These are phyloP conservation scores for Arbacia lixula DNA, from an alignment of 53 echinoderm and acorn worm genomes.

Conservation along the genomic window DNA sequence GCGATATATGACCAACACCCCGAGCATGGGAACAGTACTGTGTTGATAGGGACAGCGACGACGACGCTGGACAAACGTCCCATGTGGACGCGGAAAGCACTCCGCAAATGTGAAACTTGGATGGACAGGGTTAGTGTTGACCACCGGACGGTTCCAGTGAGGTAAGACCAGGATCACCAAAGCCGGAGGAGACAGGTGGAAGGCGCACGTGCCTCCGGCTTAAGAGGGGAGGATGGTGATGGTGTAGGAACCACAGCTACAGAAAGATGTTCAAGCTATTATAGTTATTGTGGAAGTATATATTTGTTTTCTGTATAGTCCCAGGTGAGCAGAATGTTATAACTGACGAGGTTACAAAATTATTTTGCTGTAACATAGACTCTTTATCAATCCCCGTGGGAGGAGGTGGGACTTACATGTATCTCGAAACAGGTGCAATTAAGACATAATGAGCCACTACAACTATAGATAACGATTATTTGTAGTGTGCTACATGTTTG, in stretches of 20 bases:
- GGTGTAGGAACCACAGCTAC: too few relatives aligned
- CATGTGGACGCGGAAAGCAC: conserved; percentile 1
- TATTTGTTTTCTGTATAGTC: conserved; percentile 21
- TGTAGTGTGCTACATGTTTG: conserved; percentile 60
- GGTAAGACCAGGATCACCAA: conserved; percentile 28
- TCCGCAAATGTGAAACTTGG: conserved; percentile 13
- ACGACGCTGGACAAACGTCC: background rate
- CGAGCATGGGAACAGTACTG: background rate
- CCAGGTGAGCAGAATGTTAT: too few relatives aligned
- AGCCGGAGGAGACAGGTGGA: background rate
- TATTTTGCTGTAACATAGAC: too few relatives aligned
- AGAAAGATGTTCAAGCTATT: too few relatives aligned
- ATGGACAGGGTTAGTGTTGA: conserved; percentile 31
- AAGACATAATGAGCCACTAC: conserved; percentile 58
- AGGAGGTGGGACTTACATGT: conserved; percentile 26
- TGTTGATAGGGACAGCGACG: background rate
- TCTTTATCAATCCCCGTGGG: too few relatives aligned
- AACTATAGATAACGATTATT: conserved; percentile 10
- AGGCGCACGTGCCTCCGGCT: background rate
- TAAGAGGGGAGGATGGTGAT: background rate
- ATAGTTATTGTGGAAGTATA: too few relatives aligned
- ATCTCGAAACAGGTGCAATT: conserved; percentile 58
- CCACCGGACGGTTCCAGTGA: conserved; percentile 57
- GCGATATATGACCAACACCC: background rate
- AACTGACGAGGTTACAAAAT: too few relatives aligned